Conservation (phyloP, 2,113 vertebrate species). For the Ovibos moschatus region DNA sequence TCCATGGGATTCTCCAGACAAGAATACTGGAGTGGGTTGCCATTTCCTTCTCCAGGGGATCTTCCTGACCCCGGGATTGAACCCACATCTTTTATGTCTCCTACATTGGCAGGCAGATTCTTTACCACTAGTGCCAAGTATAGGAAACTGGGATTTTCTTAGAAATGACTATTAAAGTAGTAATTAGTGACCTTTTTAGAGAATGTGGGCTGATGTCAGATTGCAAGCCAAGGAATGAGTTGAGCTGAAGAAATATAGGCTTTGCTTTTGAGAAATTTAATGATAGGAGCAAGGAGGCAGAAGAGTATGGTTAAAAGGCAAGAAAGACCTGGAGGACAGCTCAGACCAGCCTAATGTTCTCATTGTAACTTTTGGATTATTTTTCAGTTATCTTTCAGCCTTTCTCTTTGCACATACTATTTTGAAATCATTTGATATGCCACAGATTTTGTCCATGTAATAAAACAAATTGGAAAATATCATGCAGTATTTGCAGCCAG, state of each 20-base stretch:
- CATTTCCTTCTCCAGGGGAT: background rate
- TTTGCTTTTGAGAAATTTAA: background rate
- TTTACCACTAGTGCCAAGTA: background rate
- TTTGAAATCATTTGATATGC: background rate
- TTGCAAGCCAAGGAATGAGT: background rate
- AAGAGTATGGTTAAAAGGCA: background rate
- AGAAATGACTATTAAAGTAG: background rate
- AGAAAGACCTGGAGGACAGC: background rate
- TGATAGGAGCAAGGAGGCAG: background rate
- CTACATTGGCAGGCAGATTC: background rate
- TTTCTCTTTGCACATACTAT: background rate
- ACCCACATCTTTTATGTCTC: background rate
- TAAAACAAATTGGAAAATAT: background rate
- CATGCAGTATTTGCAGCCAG: background rate
- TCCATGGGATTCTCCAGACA: background rate
- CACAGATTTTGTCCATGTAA: background rate
- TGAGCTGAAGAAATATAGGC: background rate
- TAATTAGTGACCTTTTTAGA: background rate
- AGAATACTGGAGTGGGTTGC: background rate
- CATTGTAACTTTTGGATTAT: background rate
- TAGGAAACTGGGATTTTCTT: background rate
- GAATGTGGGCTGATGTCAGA: background rate
- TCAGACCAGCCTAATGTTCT: background rate
- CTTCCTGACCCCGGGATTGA: background rate
- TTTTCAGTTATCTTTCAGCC: background rate